Conservation (phyloP, 2,113 vertebrate genomes). For the Bagarius yarrelli region DNA sequence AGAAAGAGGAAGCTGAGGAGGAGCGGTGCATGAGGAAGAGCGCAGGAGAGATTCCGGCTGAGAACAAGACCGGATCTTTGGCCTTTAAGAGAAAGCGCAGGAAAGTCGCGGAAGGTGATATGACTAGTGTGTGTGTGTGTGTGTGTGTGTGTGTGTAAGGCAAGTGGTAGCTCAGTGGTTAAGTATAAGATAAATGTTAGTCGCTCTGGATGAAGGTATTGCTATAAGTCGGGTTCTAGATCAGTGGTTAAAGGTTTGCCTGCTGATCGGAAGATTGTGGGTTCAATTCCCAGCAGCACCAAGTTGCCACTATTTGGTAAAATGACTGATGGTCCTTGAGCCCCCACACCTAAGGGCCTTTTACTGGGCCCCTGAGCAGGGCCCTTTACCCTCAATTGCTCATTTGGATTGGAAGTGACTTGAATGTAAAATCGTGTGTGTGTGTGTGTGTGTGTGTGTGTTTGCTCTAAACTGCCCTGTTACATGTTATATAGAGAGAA, state of each 20-base stretch:
- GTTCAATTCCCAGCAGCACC: too few relatives aligned
- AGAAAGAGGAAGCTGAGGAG: conserved; percentile 75
- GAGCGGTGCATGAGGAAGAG: conserved; percentile 65
- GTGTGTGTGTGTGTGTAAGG: conserved; percentile 21
- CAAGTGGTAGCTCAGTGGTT: too few relatives aligned
- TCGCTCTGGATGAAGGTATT: too few relatives aligned
- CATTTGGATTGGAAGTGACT: too few relatives aligned
- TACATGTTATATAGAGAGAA: conserved; percentile 45
- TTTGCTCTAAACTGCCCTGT: conserved; percentile 44
- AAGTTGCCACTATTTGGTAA: too few relatives aligned
- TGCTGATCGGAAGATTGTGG: too few relatives aligned
- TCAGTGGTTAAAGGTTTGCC: too few relatives aligned
- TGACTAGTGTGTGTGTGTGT: background rate
- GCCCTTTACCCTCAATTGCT: too few relatives aligned
- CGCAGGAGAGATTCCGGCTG: conserved; percentile 59
- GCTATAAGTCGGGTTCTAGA: conserved; percentile 18
- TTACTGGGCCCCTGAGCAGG: too few relatives aligned
- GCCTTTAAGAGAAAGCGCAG: conserved; percentile 65
- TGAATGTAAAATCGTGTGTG: background rate
- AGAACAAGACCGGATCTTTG: conserved; percentile 55
- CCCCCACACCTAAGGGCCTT: too few relatives aligned
- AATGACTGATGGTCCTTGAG: too few relatives aligned
- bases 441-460: conserved; percentile 1
- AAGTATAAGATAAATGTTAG: too few relatives aligned
- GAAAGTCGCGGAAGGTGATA: conserved; percentile 68